Conservation (phyloP, 1,140 invertebrate species). For the Armadillidium nasatum region DNA sequence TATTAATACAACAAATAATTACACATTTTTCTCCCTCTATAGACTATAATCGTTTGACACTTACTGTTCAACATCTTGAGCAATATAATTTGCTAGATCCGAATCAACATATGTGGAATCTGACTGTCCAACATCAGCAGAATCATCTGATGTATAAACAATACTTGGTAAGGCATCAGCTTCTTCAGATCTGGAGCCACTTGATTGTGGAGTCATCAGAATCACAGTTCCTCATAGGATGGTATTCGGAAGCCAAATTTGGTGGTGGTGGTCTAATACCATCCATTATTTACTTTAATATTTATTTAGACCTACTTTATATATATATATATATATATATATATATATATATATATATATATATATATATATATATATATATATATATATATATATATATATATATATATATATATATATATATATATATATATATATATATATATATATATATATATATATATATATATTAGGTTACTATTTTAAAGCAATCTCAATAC, state of each 20-base stretch:
- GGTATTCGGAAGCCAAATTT: constrained; percentile 11
- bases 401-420: no score
- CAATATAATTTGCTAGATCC: constrained; percentile 29
- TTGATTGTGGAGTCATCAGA: constrained; percentile 34
- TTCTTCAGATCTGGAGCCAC: constrained; percentile 32
- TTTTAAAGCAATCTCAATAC: no score
- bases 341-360: no score
- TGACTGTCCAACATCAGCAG: constrained; percentile 32
- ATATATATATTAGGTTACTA: no score
- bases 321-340: no score
- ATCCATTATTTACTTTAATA: background rate
- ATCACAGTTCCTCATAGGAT: constrained; percentile 27
- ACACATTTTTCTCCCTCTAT: background rate
- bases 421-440: no score
- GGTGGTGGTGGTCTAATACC: background rate
- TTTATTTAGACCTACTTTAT: no score
- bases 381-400: no score
- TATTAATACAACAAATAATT: background rate
- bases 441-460: no score
- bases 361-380: no score
- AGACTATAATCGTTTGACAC: background rate
- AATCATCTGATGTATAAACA: constrained; percentile 33
- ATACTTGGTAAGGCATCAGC: constrained; percentile 27
- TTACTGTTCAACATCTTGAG: constrained; percentile 25
- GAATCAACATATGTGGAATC: constrained; percentile 28